A percentile compares a stretch with the other conserved stretches of the same genome.
Conservation (phyloP, 2,888 invertebrate species). For the Crossocerus cetratus region DNA sequence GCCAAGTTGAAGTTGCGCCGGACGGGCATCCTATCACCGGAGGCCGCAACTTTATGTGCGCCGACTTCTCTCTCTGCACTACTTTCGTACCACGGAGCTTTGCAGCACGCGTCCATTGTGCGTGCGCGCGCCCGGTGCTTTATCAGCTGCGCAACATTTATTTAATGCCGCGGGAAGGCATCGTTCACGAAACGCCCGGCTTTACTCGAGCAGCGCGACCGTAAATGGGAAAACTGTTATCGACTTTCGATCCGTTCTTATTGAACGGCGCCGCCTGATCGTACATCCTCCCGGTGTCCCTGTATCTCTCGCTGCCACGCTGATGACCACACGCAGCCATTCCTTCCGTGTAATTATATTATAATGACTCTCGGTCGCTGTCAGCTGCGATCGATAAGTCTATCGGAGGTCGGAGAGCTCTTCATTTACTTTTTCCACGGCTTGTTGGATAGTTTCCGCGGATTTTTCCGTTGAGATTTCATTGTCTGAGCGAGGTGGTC, state of each 20-base stretch:
- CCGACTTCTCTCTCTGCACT: slow-evolving; percentile 22
- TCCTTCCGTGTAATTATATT: neutral
- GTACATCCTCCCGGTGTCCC: no score
- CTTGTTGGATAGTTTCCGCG: no score
- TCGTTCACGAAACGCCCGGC: slow-evolving; percentile 1
- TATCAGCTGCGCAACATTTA: slow-evolving; percentile 50
- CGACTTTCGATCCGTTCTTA: slow-evolving; percentile 8
- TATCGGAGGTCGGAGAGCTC: neutral
- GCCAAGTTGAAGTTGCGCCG: slow-evolving; percentile 58
- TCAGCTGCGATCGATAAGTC: neutral
- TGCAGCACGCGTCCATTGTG: slow-evolving; percentile 35
- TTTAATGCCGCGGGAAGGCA: slow-evolving; percentile 44
- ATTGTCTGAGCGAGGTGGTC: neutral
- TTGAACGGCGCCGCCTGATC: neutral
- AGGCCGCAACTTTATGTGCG: slow-evolving; percentile 45
- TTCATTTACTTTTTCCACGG: neutral
- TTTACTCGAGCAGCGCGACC: neutral
- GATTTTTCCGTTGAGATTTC: neutral
- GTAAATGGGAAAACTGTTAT: slow-evolving; percentile 11
- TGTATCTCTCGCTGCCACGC: no score
- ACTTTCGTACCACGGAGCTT: no score
- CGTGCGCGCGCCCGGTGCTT: slow-evolving; percentile 30
- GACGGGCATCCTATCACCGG: slow-evolving; percentile 48
- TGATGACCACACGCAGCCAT: neutral
- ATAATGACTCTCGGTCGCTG: neutral